Conservation (phyloP, 2,113 vertebrate genomes). For the Lota lota region DNA sequence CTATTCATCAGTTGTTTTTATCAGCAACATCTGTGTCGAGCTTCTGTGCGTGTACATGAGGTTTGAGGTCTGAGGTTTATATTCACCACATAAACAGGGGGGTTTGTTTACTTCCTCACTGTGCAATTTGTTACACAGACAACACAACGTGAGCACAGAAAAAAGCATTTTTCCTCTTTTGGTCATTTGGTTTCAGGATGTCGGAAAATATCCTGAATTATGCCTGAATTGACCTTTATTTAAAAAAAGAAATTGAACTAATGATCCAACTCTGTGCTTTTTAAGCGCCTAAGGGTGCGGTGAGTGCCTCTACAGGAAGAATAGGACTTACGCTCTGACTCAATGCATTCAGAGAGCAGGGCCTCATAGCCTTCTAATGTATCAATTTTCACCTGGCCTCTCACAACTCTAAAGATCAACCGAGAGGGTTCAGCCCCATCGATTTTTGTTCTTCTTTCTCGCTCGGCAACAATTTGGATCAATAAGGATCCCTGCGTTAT, state of each 20-base stretch:
- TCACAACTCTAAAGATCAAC: conserved; percentile 62
- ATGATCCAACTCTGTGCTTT: neutral
- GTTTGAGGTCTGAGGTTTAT: too few relatives aligned
- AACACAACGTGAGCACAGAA: too few relatives aligned
- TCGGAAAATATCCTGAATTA: too few relatives aligned
- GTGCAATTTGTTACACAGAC: too few relatives aligned
- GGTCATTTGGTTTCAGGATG: too few relatives aligned
- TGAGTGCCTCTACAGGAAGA: conserved; percentile 10
- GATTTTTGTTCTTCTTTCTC: conserved; percentile 43
- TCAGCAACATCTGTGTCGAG: too few relatives aligned
- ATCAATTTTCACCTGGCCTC: conserved; percentile 67
- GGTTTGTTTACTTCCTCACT: neutral
- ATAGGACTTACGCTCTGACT: conserved; percentile 52
- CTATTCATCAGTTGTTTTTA: too few relatives aligned
- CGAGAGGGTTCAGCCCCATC: conserved; percentile 59
- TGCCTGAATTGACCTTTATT: neutral
- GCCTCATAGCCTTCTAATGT: conserved; percentile 53
- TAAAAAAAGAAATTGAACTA: conserved; percentile 15
- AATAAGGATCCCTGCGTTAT: conserved; percentile 57
- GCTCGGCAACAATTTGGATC: conserved; percentile 53
- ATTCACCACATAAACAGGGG: too few relatives aligned
- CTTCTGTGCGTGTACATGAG: too few relatives aligned
- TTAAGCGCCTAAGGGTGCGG: conserved; percentile 31
- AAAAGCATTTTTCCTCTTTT: too few relatives aligned
- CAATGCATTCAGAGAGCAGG: conserved; percentile 53